Conservation (phyloP, 2,888 invertebrate species). For the Metellina segmentata region DNA sequence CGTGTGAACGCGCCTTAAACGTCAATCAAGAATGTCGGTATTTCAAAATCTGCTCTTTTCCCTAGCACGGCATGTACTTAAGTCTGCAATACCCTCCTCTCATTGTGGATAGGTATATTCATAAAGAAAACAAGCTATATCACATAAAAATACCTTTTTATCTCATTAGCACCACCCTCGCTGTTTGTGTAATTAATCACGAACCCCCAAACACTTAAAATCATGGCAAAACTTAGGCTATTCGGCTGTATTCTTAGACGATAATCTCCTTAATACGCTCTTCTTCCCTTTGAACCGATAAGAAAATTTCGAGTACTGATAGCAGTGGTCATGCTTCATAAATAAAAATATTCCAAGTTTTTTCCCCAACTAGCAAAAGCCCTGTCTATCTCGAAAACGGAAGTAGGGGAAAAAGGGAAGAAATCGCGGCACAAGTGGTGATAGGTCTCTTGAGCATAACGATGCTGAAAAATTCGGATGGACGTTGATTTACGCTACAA, state of each 20-base stretch:
- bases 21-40: too few species aligned
- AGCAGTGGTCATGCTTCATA: slow-evolving; percentile 28
- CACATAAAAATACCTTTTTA: too few species aligned
- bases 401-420: neutral
- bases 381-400: neutral
- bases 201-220: neutral
- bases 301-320: slow-evolving; percentile 21
- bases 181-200: neutral
- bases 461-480: slow-evolving; percentile 38
- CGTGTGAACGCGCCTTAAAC: too few species aligned
- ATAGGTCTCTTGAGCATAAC: slow-evolving; percentile 25
- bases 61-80: too few species aligned
- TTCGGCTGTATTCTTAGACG: neutral
- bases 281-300: neutral
- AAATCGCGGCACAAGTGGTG: slow-evolving; percentile 9
- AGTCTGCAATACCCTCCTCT: too few species aligned
- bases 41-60: too few species aligned
- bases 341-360: slow-evolving; percentile 48
- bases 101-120: too few species aligned
- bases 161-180: too few species aligned
- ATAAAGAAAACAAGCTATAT: too few species aligned
- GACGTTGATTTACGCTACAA: slow-evolving; percentile 50
- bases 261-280: neutral
- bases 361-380: too few species aligned
- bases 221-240: neutral